Evolutionary conservation across 2,888 invertebrate species (phyloP).

Genomic region (Ariolimax columbianus): DNA sequence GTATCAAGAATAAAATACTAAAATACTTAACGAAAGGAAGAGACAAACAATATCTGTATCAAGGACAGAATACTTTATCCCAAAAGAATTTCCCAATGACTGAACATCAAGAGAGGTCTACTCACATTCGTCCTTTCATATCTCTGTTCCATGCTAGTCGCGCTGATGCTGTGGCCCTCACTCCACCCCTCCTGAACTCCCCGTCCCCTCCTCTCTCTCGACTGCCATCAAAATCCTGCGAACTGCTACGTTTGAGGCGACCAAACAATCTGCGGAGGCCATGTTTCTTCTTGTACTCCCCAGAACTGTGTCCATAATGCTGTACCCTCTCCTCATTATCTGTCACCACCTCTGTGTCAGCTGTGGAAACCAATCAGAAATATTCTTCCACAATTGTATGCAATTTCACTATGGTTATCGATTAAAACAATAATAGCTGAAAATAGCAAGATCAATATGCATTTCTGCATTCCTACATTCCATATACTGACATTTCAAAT

Average conservation of each 20-base stretch:
- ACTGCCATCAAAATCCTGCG: conserved; percentile 77
- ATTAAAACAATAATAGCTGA: no score
- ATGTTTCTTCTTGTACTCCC: conserved; percentile 80
- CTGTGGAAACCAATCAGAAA: conserved; percentile 56
- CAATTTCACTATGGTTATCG: no score
- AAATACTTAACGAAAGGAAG: no score
- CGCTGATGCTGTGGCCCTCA: conserved; percentile 86
- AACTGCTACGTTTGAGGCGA: conserved; percentile 80
- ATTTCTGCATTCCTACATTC: no score
- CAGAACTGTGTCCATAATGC: conserved; percentile 63
- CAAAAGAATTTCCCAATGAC: no score
- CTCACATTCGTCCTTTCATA: conserved; percentile 67
- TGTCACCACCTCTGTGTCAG: conserved; percentile 72
- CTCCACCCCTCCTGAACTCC: conserved; percentile 84
- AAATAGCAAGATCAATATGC: no score
- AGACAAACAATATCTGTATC: no score
- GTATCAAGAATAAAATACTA: no score
- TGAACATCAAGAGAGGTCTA: background rate
- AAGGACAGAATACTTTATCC: no score
- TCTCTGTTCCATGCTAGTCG: conserved; percentile 84
- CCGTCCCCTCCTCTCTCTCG: conserved; percentile 59
- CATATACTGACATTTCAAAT: no score
- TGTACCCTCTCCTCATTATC: conserved; percentile 73
- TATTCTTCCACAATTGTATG: background rate
- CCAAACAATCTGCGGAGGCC: conserved; percentile 86